Base-by-base conservation (phyloP, 2,888 invertebrate species). In the Pediacus dermestoides region DNA sequence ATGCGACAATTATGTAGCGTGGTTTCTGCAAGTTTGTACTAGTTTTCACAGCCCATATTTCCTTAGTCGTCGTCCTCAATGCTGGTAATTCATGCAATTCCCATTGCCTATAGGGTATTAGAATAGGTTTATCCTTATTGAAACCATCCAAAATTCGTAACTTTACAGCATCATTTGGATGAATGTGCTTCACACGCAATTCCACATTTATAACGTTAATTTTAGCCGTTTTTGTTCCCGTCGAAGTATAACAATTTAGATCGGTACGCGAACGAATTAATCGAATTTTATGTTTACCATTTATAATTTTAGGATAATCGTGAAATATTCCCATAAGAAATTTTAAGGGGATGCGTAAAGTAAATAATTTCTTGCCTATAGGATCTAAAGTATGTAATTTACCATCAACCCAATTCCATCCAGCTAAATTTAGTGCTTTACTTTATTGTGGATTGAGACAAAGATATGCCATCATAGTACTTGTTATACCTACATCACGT, bases 51-150 rank as follows among this genome's bases (percentile, higher is more conserved):
- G 40, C 15, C 42, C 44, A 46, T 16, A 42, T 38, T 37, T 46
- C 44, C 14, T 16, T 39, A 6, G 39, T 16, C 7, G 23, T 34
- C n/a, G 12, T 4, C 16, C 38, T 41, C 7, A 46, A 16, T 1
- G 38, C 2, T 1, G 49, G 49, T 2, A 42, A 27, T 41, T 47
- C 49, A 32, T 39, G 31, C 16, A 49, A 12, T 31, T 49, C 42
- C 44, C 44, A 50, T 30, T 43, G 37, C 37, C 46, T 30, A 30
- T 39, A 46, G 7, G 43, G 43, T 12, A 46, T 41, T 25, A 42
- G 21, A 13, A 48, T 43, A 2, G 38, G 42, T 30, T 9, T 4
- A 33, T 44, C 39, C 1, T 15, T 34, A 13, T 39, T 34, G n/a
- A 43, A 44, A 15, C 39, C 11, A 30, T 38, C 25, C 13, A 49